Conservation (phyloP, 2,113 vertebrate genomes). For the Gallinago media region DNA sequence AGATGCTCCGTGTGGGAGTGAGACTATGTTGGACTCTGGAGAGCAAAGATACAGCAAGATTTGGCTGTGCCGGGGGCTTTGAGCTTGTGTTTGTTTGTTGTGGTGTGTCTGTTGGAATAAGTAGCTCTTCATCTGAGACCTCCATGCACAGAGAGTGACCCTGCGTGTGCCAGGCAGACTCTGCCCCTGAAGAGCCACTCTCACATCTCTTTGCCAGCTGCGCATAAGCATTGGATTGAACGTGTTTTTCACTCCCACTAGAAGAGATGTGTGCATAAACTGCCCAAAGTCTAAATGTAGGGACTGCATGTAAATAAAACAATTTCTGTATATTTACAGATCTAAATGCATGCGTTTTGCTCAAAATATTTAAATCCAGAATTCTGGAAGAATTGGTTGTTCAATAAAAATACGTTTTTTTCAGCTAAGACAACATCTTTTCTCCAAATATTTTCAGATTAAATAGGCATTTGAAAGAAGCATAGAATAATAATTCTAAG, state of each 20-base stretch:
- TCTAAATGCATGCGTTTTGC: neutral
- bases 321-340: neutral
- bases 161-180: neutral
- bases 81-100: conserved; percentile 13
- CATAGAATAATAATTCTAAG: neutral
- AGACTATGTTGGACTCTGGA: neutral
- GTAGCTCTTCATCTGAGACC: conserved; percentile 6
- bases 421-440: neutral
- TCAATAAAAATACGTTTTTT: neutral
- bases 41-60: neutral
- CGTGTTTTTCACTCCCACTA: neutral
- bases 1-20: neutral
- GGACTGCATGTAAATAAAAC: neutral
- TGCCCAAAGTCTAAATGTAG: neutral
- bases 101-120: neutral
- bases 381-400: neutral
- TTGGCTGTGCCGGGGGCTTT: conserved; percentile 28
- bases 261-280: neutral
- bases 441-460: neutral
- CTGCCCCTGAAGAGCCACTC: neutral
- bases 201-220: conserved; percentile 1
- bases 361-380: neutral
- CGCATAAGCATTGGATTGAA: neutral
- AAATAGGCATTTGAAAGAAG: neutral
- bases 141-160: neutral